Base-by-base conservation (phyloP, 2,797 vertebrate genomes). In the Hemibagrus guttatus region DNA sequence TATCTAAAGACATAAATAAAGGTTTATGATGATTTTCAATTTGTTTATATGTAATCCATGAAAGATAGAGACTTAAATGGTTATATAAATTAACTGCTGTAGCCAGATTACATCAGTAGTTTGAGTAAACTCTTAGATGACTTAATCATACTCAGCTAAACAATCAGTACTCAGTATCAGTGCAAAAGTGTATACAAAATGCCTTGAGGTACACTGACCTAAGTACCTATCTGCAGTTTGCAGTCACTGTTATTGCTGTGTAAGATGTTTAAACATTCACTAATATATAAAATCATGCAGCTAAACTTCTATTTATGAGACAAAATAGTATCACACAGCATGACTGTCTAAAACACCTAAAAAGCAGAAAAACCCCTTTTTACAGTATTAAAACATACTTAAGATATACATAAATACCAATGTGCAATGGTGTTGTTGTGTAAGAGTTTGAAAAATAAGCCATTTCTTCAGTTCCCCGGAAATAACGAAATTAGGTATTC, bases 1-100 rank as follows among this genome's bases (percentile, higher is more conserved):
- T 91, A 64, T 78, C 94, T 95, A 17, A 13, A 87, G 26, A 56
- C 35, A 86, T 12, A 86, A 58, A 76, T 6, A 0, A 72, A 12
- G 14, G 31, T 69, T 54, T 35, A 69, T 26, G 19, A 19, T 46
- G 14, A 61, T 61, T 63, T 16, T 26, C 16, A 80, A 14, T 79
- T 59, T 2, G 19, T 31, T 78, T 2, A 19, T 8, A 49, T 14
- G 71, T 76, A 31, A 31, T 76, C 23, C 11, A 0, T 11, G 19
- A 63, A 61, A n/a, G 21, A 49, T 46, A 19, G 26, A 66, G 26
- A 31, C 49, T n/a, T n/a, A n/a, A n/a, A n/a, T 0, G 5, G 16
- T 23, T 39, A 39, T 39, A 39, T 31, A 52, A 66, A 26, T 81
- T 6, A 81, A 28, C 3, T 3, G 6, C 12, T 66, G n/a, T 14